Percentiles rank a stretch among this genome's conserved stretches.
phyloP scores from a whole-genome alignment of 2,888 invertebrate genomes.

The Masnerella sp. region DNA sequence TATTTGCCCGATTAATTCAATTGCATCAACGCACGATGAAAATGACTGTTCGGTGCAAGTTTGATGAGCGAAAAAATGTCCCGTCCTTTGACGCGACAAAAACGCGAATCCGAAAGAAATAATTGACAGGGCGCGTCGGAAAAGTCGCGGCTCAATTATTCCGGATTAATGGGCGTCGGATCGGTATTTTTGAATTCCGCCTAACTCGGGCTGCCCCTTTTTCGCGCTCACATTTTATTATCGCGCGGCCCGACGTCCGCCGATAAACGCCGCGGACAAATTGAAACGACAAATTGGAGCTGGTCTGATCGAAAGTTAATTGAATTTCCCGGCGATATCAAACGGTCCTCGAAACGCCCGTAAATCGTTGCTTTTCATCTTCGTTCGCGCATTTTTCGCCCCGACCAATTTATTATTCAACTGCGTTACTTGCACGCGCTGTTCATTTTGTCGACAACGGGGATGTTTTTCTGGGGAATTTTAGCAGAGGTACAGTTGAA shows the following conservation, averaged over 20 bases:
- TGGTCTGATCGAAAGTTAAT: constrained; percentile 46
- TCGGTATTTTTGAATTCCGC: constrained; percentile 40
- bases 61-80: constrained; percentile 6
- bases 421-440: too few species aligned
- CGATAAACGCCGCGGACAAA: constrained; percentile 45
- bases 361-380: constrained; percentile 40
- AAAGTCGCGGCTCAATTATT: constrained; percentile 53
- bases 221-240: constrained; percentile 49
- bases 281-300: constrained; percentile 54
- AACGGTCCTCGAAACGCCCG: constrained; percentile 19
- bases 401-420: not conserved
- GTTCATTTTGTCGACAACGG: too few species aligned
- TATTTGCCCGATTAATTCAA: constrained; percentile 26
- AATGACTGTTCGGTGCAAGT: constrained; percentile 4
- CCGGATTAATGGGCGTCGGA: constrained; percentile 49
- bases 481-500: too few species aligned
- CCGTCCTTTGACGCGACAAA: constrained; percentile 22
- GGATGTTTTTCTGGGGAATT: not conserved
- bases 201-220: constrained; percentile 22
- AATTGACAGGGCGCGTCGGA: constrained; percentile 35
- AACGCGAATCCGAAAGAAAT: constrained; percentile 38
- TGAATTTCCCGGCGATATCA: constrained; percentile 29
- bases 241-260: constrained; percentile 25
- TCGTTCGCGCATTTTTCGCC: constrained; percentile 14
- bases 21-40: constrained; percentile 18